Percentiles rank a stretch among this genome's conserved stretches.
Conservation (phyloP, 2,797 vertebrate genomes). For the Myripristis jacobus region DNA sequence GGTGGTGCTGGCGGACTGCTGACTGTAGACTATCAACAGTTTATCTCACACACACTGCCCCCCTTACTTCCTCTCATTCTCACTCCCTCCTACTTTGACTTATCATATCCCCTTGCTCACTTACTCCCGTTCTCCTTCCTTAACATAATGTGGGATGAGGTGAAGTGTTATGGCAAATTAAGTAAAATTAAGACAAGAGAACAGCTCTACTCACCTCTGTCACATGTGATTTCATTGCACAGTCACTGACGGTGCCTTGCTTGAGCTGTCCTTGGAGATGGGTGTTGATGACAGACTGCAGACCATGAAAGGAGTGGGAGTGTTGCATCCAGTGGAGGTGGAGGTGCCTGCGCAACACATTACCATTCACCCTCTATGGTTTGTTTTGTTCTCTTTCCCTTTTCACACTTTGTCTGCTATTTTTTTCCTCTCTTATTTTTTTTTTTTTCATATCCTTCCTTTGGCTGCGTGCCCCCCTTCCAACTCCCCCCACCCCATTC, state of each 20-base stretch:
- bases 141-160: conserved; percentile 81
- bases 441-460: conserved; percentile 56
- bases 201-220: conserved; percentile 86
- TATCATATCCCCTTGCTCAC: conserved; percentile 60
- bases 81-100: conserved; percentile 64
- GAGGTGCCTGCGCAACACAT: conserved; percentile 74
- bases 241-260: conserved; percentile 77
- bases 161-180: conserved; percentile 83
- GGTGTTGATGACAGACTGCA: conserved; percentile 77
- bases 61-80: conserved; percentile 61
- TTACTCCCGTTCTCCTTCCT: conserved; percentile 55
- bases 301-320: conserved; percentile 79
- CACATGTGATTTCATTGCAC: conserved; percentile 78
- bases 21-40: conserved; percentile 42
- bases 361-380: conserved; percentile 66
- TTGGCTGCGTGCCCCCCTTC: conserved; percentile 45
- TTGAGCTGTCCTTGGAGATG: conserved; percentile 71
- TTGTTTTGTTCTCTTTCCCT: conserved; percentile 71
- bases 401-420: conserved; percentile 67
- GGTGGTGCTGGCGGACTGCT: conserved; percentile 83
- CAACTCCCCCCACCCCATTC: conserved; percentile 11
- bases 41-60: conserved; percentile 55
- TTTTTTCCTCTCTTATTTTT: conserved; percentile 40
- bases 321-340: conserved; percentile 78
- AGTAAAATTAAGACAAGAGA: conserved; percentile 86